These are phyloP conservation scores for Nipponia nippon DNA, from an alignment of 2,113 vertebrate genomes.

Conservation along the genomic window DNA sequence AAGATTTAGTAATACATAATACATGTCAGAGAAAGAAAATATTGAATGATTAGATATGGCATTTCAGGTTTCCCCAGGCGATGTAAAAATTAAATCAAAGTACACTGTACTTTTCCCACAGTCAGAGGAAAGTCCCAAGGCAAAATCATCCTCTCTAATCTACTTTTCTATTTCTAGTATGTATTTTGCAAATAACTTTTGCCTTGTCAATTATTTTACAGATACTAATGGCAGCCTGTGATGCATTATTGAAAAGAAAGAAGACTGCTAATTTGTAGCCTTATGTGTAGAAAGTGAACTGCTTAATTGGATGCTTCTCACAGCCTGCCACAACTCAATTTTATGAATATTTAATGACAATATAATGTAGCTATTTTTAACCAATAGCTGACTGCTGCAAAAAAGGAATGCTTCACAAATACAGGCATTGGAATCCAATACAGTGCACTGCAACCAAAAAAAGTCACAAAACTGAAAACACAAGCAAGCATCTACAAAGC, in stretches of 20 bases:
- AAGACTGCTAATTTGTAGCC: neutral
- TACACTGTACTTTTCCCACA: neutral
- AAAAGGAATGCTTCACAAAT: neutral
- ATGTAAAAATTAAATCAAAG: constrained; percentile 32
- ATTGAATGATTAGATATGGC: neutral
- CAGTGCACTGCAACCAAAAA: neutral
- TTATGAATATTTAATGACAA: constrained; percentile 43
- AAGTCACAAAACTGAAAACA: neutral
- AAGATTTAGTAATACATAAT: neutral
- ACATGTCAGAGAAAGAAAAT: constrained; percentile 11
- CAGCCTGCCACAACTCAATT: neutral
- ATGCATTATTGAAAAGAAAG: constrained; percentile 43
- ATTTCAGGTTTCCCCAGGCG: neutral
- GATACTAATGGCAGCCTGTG: neutral
- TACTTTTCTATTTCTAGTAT: constrained; percentile 10
- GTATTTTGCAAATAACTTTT: constrained; percentile 44
- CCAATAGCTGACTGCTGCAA: neutral
- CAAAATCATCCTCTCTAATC: constrained; percentile 21
- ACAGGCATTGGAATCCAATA: neutral
- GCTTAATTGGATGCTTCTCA: constrained; percentile 24
- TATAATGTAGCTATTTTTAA: constrained; percentile 33
- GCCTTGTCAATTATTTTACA: constrained; percentile 49
- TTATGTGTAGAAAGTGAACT: constrained; percentile 11
- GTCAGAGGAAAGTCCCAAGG: neutral
- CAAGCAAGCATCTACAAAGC: rapidly evolving